These are phyloP conservation scores for Petrophora chlorosata DNA, from an alignment of 2,888 invertebrate genomes.

Conservation along the genomic window DNA sequence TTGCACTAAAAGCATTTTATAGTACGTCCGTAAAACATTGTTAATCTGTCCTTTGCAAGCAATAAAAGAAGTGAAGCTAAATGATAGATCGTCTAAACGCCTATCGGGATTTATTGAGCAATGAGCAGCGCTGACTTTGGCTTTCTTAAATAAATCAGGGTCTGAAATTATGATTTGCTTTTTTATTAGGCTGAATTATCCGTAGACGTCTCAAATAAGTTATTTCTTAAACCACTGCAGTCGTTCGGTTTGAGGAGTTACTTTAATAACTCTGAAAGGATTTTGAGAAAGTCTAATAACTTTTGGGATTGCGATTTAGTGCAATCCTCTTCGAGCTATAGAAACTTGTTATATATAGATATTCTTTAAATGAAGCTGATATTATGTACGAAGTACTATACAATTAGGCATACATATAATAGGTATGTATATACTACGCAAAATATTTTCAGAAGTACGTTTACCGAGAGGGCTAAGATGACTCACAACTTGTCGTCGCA, in stretches of 20 bases:
- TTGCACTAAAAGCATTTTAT: conserved; percentile 68
- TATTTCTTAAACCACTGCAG: conserved; percentile 31
- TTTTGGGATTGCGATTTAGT: conserved; percentile 55
- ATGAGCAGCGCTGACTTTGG: conserved; percentile 31
- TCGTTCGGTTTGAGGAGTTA: conserved; percentile 38
- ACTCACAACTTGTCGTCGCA: too few relatives aligned
- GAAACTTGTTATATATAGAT: conserved; percentile 9
- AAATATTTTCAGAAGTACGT: too few relatives aligned
- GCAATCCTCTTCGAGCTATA: conserved; percentile 40
- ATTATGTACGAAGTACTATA: too few relatives aligned
- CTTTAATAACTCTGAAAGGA: conserved; percentile 61
- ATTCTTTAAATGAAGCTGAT: too few relatives aligned
- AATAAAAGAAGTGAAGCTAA: conserved; percentile 38
- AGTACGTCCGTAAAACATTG: conserved; percentile 53
- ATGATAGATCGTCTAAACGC: conserved; percentile 48
- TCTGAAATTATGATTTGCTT: neutral
- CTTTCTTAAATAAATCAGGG: conserved; percentile 5
- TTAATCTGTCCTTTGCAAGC: conserved; percentile 43
- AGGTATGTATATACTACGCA: too few relatives aligned
- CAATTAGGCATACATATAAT: too few relatives aligned
- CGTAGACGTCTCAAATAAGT: conserved; percentile 17
- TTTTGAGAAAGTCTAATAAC: conserved; percentile 58
- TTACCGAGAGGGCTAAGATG: too few relatives aligned
- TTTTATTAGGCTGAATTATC: conserved; percentile 4
- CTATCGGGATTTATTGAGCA: conserved; percentile 57